Percentiles rank a stretch among this genome's conserved stretches.
phyloP scores from a whole-genome alignment of 2,797 vertebrate species.

The Diglossa cyanea region DNA sequence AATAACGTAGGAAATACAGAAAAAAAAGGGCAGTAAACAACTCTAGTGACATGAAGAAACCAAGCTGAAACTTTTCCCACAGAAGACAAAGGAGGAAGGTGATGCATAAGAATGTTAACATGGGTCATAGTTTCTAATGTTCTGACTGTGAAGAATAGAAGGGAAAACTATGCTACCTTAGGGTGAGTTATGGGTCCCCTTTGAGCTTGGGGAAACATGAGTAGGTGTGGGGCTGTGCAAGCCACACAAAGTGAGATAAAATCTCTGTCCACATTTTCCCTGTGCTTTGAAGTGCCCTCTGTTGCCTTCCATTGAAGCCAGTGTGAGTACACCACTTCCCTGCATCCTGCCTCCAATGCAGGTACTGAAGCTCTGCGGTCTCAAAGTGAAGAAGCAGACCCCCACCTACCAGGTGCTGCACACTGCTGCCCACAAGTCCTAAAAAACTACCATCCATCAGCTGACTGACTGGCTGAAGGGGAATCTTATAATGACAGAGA shows the following conservation, averaged over 20 bases:
- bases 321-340: rapidly evolving
- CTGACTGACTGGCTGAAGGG: neutral
- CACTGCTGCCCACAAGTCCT: neutral
- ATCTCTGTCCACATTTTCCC: neutral
- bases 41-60: neutral
- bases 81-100: neutral
- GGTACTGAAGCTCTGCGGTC: rapidly evolving
- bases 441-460: neutral
- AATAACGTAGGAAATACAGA: conserved; percentile 31
- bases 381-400: neutral
- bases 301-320: neutral
- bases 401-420: neutral
- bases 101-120: neutral
- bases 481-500: neutral
- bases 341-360: neutral
- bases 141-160: neutral
- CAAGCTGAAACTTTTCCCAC: neutral
- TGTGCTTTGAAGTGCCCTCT: neutral
- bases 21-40: conserved; percentile 1
- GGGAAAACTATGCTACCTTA: neutral
- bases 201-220: neutral
- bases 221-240: neutral
- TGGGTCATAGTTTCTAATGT: neutral
- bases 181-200: neutral
- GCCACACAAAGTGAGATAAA: neutral